A percentile compares a stretch with the other conserved stretches of the same genome.
Evolutionary conservation across 2,888 invertebrate species (phyloP).

Genomic region (Campopleginae sp.): DNA sequence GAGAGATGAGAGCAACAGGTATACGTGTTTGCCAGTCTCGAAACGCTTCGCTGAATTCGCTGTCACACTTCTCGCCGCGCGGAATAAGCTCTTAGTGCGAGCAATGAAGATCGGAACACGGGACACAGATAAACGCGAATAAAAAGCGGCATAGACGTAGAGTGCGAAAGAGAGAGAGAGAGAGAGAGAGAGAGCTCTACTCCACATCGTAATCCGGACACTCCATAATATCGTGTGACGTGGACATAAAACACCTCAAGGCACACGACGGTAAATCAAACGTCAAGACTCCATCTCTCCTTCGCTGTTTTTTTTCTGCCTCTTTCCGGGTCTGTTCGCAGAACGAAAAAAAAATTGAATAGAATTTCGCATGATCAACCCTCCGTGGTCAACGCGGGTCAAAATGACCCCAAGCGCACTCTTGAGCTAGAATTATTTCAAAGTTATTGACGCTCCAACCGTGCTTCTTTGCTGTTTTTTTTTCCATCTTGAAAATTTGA

Average conservation of each 20-base stretch:
- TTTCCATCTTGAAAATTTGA: no score
- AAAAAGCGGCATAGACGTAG: constrained; percentile 4
- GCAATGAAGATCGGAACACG: constrained; percentile 46
- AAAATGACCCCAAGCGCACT: no score
- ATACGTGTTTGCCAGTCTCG: constrained; percentile 43
- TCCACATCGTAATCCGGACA: constrained; percentile 68
- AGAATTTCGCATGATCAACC: constrained; percentile 23
- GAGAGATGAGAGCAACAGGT: constrained; percentile 43
- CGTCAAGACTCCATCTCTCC: constrained; percentile 20
- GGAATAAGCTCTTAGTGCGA: constrained; percentile 66
- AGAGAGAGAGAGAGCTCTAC: constrained; percentile 58
- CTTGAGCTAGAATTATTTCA: no score
- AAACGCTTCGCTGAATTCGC: constrained; percentile 69
- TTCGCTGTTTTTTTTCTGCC: not conserved
- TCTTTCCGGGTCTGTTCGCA: not conserved
- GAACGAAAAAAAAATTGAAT: constrained; percentile 26
- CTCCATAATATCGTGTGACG: constrained; percentile 65
- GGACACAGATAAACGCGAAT: constrained; percentile 11
- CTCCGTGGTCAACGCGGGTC: no score
- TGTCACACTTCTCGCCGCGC: constrained; percentile 71
- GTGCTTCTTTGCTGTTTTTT: no score
- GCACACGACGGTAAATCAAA: constrained; percentile 53
- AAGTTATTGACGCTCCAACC: no score
- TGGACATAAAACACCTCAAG: constrained; percentile 50
- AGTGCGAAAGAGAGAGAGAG: constrained; percentile 32